phyloP scores from a whole-genome alignment of 2,797 vertebrate species.

The Rhadinocentrus ornatus region DNA sequence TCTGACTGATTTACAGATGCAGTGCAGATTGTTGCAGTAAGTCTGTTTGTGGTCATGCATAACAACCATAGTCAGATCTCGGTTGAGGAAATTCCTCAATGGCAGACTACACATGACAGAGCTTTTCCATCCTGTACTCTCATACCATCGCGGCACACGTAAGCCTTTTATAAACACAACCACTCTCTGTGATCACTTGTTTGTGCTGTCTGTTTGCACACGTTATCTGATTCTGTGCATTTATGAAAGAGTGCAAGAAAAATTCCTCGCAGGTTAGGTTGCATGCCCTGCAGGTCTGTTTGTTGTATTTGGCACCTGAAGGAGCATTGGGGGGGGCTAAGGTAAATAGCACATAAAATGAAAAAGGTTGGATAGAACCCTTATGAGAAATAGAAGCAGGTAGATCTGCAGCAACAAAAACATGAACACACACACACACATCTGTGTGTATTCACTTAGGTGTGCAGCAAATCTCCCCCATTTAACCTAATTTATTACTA shows the following conservation, averaged over 20 bases:
- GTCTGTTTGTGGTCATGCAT: constrained; percentile 40
- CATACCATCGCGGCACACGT: constrained; percentile 5
- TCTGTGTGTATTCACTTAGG: constrained; percentile 5
- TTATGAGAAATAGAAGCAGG: constrained; percentile 57
- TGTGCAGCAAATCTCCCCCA: constrained; percentile 21
- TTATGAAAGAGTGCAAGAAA: constrained; percentile 31
- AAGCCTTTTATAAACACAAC: constrained; percentile 15
- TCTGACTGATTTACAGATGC: constrained; percentile 41
- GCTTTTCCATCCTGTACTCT: constrained; percentile 4
- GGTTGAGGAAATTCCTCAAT: constrained; percentile 44
- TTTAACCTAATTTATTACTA: constrained; percentile 31
- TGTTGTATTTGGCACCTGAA: constrained; percentile 66
- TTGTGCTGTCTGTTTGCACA: constrained; percentile 33
- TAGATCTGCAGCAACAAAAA: constrained; percentile 33
- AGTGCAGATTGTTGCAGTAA: constrained; percentile 44
- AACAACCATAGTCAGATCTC: constrained; percentile 31
- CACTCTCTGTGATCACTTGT: constrained; percentile 12
- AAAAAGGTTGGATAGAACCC: constrained; percentile 46
- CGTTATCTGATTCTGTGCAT: constrained; percentile 27
- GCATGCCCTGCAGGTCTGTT: constrained; percentile 43
- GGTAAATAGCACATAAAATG: constrained; percentile 57
- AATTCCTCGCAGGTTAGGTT: constrained; percentile 56
- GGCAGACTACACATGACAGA: background rate
- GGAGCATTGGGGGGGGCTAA: constrained; percentile 31
- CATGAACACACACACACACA: background rate